These are phyloP conservation scores for Aporrectodea caliginosa DNA, from an alignment of 1,140 invertebrate species.

Conservation along the genomic window DNA sequence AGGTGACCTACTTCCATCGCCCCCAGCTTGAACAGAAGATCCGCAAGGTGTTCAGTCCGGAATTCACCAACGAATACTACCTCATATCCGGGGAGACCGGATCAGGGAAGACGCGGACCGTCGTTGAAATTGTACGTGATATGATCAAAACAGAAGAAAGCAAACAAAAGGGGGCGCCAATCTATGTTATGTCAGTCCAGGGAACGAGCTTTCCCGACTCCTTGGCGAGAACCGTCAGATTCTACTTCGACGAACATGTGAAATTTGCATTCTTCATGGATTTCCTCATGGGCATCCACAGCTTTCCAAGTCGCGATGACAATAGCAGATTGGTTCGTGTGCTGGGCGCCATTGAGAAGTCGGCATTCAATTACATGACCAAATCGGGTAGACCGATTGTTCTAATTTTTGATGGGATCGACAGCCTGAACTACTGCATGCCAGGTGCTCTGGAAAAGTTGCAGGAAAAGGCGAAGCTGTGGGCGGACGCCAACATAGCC, in stretches of 20 bases:
- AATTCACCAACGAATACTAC: constrained; percentile 26
- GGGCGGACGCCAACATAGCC: constrained; percentile 29
- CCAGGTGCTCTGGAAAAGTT: constrained; percentile 9
- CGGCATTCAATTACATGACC: constrained; percentile 19
- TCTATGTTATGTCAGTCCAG: constrained; percentile 22
- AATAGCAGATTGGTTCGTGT: constrained; percentile 12
- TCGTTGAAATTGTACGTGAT: constrained; percentile 17
- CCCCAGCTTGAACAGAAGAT: constrained; percentile 6
- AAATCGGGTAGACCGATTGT: constrained; percentile 10
- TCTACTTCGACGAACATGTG: constrained; percentile 29
- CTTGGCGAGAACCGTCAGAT: constrained; percentile 19
- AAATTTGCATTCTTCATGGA: constrained; percentile 25
- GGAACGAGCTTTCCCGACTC: constrained; percentile 20
- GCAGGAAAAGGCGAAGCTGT: constrained; percentile 32
- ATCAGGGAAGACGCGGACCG: constrained; percentile 17
- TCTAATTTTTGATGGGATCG: constrained; percentile 20
- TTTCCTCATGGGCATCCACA: constrained; percentile 14
- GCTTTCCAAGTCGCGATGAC: constrained; percentile 19
- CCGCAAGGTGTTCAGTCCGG: not conserved
- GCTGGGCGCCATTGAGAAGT: constrained; percentile 26
- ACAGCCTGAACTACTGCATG: constrained; percentile 1
- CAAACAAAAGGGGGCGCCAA: constrained; percentile 7
- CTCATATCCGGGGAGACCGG: constrained; percentile 16
- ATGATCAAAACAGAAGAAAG: constrained; percentile 9
- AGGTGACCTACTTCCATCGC: constrained; percentile 12